Evolutionary conservation across 2,797 vertebrate species (phyloP).

Genomic region (Clarias laeviceps): DNA sequence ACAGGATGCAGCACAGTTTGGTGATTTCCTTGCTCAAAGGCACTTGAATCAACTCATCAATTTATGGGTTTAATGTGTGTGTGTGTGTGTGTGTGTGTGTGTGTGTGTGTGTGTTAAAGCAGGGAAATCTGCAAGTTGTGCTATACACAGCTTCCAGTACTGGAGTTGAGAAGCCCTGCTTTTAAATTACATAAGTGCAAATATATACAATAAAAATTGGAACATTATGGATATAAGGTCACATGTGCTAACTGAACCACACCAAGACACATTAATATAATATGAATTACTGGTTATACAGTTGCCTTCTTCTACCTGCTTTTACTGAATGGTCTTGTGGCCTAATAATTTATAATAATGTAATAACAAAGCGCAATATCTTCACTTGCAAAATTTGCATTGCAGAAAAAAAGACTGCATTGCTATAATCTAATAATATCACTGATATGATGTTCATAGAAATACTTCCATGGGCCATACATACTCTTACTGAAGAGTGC

Average conservation of each 20-base stretch:
- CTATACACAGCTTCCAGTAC: neutral
- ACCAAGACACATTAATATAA: neutral
- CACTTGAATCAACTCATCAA: conserved; percentile 8
- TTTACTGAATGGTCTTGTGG: neutral
- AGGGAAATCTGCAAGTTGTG: conserved; percentile 3
- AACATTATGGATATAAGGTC: neutral
- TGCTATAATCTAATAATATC: neutral
- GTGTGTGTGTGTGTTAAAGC: neutral
- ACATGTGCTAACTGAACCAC: neutral
- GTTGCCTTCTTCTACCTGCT: neutral
- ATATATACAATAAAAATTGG: neutral
- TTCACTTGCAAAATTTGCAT: neutral
- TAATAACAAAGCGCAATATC: neutral
- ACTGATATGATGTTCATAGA: neutral
- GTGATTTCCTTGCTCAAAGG: neutral
- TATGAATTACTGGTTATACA: neutral
- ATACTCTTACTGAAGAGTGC: neutral
- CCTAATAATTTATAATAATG: neutral
- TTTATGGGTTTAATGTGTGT: neutral
- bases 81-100: neutral
- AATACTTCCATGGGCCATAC: neutral
- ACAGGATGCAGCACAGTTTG: conserved; percentile 1
- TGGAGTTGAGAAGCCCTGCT: neutral
- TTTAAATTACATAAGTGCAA: neutral
- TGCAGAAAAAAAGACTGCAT: neutral